Conservation (phyloP, 2,113 vertebrate species). For the Apteryx mantelli region DNA sequence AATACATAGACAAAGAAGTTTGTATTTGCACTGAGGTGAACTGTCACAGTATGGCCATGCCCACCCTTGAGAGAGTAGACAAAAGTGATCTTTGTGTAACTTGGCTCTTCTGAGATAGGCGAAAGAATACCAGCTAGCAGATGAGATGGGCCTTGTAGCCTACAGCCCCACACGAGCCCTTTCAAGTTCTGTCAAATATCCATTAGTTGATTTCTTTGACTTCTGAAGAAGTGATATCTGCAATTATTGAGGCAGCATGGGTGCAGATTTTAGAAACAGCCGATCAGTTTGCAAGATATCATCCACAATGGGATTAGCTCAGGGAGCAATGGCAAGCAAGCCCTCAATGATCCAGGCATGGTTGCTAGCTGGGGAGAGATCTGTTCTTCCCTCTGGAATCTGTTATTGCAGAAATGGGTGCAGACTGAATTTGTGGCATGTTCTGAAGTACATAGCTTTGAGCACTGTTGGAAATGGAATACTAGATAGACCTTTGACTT, state of each 20-base stretch:
- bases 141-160: neutral
- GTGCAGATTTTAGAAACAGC: neutral
- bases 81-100: neutral
- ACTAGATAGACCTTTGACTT: neutral
- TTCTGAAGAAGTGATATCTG: neutral
- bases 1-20: neutral
- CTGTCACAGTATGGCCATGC: neutral
- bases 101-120: neutral
- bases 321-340: neutral
- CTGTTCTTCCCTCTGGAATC: neutral
- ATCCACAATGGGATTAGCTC: neutral
- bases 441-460: neutral
- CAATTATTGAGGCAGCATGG: neutral
- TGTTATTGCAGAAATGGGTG: neutral
- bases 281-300: neutral
- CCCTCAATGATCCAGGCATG: neutral
- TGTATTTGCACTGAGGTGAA: neutral
- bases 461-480: neutral
- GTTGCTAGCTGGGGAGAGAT: neutral
- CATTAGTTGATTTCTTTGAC: neutral
- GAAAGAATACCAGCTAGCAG: neutral
- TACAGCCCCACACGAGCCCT: neutral
- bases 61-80: neutral
- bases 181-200: neutral
- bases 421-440: neutral